phyloP scores from a whole-genome alignment of 2,797 vertebrate genomes.

The Etheostoma perlongum region DNA sequence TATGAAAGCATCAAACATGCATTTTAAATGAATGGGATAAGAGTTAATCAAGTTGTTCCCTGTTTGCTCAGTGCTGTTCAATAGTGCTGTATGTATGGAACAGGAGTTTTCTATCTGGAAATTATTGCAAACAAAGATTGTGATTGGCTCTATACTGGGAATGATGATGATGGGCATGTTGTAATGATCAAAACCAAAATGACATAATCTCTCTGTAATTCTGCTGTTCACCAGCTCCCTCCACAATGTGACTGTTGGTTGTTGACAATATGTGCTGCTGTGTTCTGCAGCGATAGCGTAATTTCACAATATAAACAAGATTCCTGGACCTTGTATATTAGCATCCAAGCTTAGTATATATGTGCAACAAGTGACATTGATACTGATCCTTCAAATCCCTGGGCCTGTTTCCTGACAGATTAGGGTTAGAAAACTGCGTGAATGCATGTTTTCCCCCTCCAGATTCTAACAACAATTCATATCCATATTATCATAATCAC shows the following conservation, averaged over 20 bases:
- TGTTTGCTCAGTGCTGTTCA: too few species aligned
- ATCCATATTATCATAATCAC: conserved; percentile 65
- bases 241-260: neutral
- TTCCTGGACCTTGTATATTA: conserved; percentile 15
- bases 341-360: conserved; percentile 28
- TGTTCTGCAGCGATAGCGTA: neutral
- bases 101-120: too few species aligned
- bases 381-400: neutral
- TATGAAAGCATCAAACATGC: too few species aligned
- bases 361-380: neutral
- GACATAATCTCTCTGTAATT: neutral
- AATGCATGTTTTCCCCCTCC: conserved; percentile 4
- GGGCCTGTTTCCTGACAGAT: conserved; percentile 14
- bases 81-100: too few species aligned
- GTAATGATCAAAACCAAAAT: conserved; percentile 3
- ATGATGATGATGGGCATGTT: neutral
- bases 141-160: too few species aligned
- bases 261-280: conserved; percentile 1
- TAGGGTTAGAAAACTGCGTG: neutral
- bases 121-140: too few species aligned
- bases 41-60: too few species aligned
- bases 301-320: conserved; percentile 45
- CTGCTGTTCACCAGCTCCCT: neutral
- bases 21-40: too few species aligned
- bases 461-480: conserved; percentile 26